phyloP scores from a whole-genome alignment of 2,113 vertebrate genomes.

The Xyliphius kryptos region DNA sequence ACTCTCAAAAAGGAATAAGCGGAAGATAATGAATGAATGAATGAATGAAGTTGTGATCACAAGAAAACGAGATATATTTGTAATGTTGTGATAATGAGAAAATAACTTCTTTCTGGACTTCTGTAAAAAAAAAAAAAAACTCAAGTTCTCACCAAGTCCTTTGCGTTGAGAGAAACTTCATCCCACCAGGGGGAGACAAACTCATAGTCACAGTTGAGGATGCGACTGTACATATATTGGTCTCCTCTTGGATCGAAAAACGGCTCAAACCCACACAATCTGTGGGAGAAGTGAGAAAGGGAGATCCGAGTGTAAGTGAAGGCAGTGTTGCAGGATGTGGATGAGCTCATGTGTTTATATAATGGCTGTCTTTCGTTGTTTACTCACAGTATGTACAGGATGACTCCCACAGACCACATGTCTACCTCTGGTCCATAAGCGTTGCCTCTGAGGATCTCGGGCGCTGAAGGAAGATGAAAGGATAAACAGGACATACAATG shows the following conservation, averaged over 20 bases:
- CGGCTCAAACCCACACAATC: conserved; percentile 82
- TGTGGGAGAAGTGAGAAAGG: conserved; percentile 38
- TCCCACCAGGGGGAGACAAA: conserved; percentile 79
- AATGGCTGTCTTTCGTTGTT: conserved; percentile 5
- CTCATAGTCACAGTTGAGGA: conserved; percentile 78
- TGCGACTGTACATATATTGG: conserved; percentile 81
- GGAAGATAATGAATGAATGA: no score
- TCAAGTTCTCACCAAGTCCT: conserved; percentile 77
- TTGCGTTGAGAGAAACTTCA: conserved; percentile 74
- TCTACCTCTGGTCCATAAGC: conserved; percentile 85
- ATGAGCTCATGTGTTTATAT: conserved; percentile 11
- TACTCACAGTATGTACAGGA: conserved; percentile 86
- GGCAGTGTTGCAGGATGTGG: conserved; percentile 6
- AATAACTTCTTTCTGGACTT: no score
- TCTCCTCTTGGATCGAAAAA: conserved; percentile 83
- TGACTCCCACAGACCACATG: conserved; percentile 85
- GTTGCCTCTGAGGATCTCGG: conserved; percentile 78
- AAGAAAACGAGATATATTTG: no score
- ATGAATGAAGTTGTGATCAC: no score
- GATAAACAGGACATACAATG: no score
- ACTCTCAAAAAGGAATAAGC: no score
- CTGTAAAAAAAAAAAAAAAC: no score
- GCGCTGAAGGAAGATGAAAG: conserved; percentile 58
- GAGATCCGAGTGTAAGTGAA: conserved; percentile 8
- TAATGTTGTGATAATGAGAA: no score